phyloP scores from a whole-genome alignment of 2,888 invertebrate genomes.

The Idaea dimidiata region DNA sequence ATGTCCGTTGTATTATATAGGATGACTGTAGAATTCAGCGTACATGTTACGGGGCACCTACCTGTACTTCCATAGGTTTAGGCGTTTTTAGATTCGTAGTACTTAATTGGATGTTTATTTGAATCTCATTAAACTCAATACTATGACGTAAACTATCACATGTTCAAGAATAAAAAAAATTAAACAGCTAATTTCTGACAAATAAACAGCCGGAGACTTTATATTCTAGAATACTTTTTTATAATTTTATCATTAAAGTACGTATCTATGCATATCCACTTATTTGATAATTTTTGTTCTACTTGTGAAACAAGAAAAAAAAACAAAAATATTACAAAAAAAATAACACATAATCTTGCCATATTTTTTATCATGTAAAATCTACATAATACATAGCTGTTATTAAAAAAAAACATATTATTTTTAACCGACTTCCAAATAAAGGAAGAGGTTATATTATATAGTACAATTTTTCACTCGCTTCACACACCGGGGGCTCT shows the following conservation, averaged over 20 bases:
- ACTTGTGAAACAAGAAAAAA: not conserved
- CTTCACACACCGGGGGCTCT: too few relatives aligned
- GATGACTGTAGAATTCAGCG: not conserved
- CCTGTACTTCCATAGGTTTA: constrained; percentile 20
- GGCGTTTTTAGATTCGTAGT: constrained; percentile 44
- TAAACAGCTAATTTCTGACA: not conserved
- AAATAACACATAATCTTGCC: constrained; percentile 15
- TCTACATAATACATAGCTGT: constrained; percentile 9
- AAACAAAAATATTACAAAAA: not conserved
- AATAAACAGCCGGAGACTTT: not conserved
- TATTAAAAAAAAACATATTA: too few relatives aligned
- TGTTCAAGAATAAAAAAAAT: not conserved
- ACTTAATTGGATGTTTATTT: constrained; percentile 39
- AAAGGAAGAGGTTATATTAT: too few relatives aligned
- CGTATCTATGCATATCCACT: not conserved
- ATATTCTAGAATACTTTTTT: not conserved
- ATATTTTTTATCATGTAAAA: constrained; percentile 12
- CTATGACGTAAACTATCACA: not conserved
- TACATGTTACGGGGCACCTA: not conserved
- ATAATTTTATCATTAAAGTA: not conserved
- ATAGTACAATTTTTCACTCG: too few relatives aligned
- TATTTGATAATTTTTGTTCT: not conserved
- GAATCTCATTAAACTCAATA: not conserved
- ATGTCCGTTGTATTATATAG: not conserved
- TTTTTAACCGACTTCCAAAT: too few relatives aligned